These are phyloP conservation scores for Colinus virginianus DNA, from an alignment of 2,113 vertebrate genomes.

Conservation along the genomic window DNA sequence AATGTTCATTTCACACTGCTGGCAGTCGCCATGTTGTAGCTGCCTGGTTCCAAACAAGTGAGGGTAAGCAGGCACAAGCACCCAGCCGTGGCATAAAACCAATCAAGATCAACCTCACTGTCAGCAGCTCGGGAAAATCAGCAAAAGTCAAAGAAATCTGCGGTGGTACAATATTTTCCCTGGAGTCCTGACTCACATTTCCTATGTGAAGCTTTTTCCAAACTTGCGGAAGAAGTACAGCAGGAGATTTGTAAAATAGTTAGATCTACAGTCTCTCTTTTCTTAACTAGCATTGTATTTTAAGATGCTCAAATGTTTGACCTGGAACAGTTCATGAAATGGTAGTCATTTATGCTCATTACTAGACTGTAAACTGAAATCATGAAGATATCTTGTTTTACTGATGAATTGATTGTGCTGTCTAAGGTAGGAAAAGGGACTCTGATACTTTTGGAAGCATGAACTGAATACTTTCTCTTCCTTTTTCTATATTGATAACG, in stretches of 20 bases:
- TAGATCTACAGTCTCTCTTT: not conserved
- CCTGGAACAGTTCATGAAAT: slow-evolving; percentile 36
- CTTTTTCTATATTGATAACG: slow-evolving; percentile 45
- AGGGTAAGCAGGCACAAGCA: slow-evolving; percentile 61
- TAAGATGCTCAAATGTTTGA: not conserved
- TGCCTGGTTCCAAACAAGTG: slow-evolving; percentile 55
- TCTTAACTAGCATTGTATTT: not conserved
- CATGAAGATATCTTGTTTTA: slow-evolving; percentile 56
- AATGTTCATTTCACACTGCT: not conserved
- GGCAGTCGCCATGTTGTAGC: slow-evolving; percentile 46
- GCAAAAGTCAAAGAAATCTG: slow-evolving; percentile 70
- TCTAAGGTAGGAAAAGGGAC: slow-evolving; percentile 57
- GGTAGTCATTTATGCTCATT: slow-evolving; percentile 28
- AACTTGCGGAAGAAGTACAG: not conserved
- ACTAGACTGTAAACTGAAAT: slow-evolving; percentile 59
- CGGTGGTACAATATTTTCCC: slow-evolving; percentile 17
- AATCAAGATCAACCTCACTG: slow-evolving; percentile 17
- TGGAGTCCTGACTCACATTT: not conserved
- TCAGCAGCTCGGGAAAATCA: slow-evolving; percentile 68
- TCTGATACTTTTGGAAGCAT: slow-evolving; percentile 74
- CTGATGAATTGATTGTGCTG: slow-evolving; percentile 60
- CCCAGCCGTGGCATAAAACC: slow-evolving; percentile 30
- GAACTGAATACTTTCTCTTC: slow-evolving; percentile 69
- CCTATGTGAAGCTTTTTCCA: slow-evolving; percentile 26
- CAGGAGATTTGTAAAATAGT: slow-evolving; percentile 38